Evolutionary conservation across 1,140 invertebrate genomes (phyloP), one percentile per base, ranked within the genome.

Genomic region (Melanaphis sacchari): DNA sequence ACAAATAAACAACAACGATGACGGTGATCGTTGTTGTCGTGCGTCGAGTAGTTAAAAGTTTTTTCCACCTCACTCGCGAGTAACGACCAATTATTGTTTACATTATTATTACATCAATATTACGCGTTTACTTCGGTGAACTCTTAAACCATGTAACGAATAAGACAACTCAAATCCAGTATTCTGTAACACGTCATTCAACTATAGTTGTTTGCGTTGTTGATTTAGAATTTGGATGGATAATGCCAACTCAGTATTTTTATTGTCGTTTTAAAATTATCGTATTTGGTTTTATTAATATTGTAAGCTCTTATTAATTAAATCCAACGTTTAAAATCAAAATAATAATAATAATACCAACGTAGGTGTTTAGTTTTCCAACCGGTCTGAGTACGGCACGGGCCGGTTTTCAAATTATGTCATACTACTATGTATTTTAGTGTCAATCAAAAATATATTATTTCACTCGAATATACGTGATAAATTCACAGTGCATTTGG

Each of bases 241-340:
- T 85, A 84, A 31, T 93, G 76, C 91, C 91, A 85, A 84, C 46
- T 54, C 91, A 93, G 91, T 93, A 93, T 93, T 93, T 92, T 92
- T 90, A 90, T 88, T 90, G 54, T 76, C 66, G 31, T 91, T 81
- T 81, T 81, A 76, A 18, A 76, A 76, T 38, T 11, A 82, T 49
- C n/a, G 31, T 92, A 92, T 85, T 93, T 85, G 76, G 84, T 93
- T 93, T 46, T 46, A 82, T 92, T 84, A 93, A 82, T 76, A 76
- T 41, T 85, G 3, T 93, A 41, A 84, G 38, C 43, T 84, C 18
- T 85, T 93, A 31, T 85, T 52, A 52, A 85, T 49, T 46, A 38
- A 7, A 54, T 93, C 3, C 46, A 21, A 82, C 49, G 46, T 82
- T 92, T 40, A 52, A 52, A 92, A 84, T 85, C 59, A 93, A 54